Percentiles rank a stretch among this genome's conserved stretches.
These are phyloP conservation scores for Gnathonemus echidnorhynchus DNA, from an alignment of 2,113 vertebrate species.

Conservation along the genomic window DNA sequence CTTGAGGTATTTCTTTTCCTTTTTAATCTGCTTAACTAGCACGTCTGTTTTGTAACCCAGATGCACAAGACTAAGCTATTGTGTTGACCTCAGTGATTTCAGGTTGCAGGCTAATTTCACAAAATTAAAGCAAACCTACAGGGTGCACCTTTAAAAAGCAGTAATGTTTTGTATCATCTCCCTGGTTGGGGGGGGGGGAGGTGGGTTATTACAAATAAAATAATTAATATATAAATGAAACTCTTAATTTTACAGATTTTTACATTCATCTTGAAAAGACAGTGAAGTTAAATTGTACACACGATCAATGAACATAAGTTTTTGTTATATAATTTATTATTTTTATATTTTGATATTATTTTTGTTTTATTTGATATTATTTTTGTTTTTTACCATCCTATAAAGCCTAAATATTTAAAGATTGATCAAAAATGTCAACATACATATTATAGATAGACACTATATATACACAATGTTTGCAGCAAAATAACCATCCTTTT, in stretches of 20 bases:
- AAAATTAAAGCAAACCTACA: background rate
- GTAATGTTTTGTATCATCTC: background rate
- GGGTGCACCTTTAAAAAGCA: background rate
- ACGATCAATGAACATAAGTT: background rate
- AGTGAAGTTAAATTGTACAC: background rate
- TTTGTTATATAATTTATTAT: background rate
- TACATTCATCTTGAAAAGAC: background rate
- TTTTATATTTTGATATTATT: background rate
- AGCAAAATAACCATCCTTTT: background rate
- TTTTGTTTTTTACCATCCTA: background rate
- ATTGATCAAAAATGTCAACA: background rate
- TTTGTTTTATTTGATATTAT: background rate
- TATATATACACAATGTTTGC: background rate
- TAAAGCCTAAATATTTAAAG: background rate
- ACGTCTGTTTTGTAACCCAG: constrained; percentile 3
- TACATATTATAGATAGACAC: background rate
- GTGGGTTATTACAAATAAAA: background rate
- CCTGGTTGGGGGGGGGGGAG: background rate
- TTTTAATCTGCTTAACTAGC: constrained; percentile 17
- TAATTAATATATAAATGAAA: background rate
- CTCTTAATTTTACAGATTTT: background rate
- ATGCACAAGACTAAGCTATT: constrained; percentile 9
- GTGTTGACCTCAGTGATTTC: constrained; percentile 6
- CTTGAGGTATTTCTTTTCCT: constrained; percentile 7
- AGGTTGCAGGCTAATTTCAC: constrained; percentile 6